Percentiles rank a stretch among this genome's conserved stretches.
Conservation (phyloP, 2,797 vertebrate species). For the Diglossa cyanea region DNA sequence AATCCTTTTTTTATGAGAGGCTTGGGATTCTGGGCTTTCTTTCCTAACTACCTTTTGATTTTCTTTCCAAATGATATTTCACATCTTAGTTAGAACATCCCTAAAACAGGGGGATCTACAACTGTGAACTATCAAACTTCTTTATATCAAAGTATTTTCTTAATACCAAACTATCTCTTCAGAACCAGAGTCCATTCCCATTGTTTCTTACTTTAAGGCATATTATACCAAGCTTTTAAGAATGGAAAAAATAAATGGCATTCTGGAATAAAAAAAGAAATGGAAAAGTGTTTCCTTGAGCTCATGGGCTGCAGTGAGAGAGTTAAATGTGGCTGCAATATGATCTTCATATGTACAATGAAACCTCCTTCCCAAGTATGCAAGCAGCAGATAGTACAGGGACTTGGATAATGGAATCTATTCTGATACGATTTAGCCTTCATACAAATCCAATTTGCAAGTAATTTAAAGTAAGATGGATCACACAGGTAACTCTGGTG, state of each 20-base stretch:
- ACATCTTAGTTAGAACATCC: background rate
- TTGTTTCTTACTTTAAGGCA: background rate
- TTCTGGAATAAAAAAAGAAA: background rate
- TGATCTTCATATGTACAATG: background rate
- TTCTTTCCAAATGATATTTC: background rate
- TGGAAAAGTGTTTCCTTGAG: background rate
- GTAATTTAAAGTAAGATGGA: conserved; percentile 21
- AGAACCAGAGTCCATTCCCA: background rate
- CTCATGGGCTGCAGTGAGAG: background rate
- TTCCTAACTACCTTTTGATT: background rate
- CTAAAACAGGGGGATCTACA: background rate
- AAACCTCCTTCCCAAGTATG: conserved; percentile 4
- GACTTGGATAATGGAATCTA: background rate
- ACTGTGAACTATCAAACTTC: background rate
- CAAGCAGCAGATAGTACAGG: background rate
- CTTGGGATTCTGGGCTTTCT: background rate
- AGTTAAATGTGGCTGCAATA: conserved; percentile 9
- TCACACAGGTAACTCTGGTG: background rate
- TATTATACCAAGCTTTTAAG: background rate
- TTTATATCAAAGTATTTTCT: background rate
- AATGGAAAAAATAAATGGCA: background rate
- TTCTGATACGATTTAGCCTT: conserved; percentile 19
- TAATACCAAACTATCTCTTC: background rate
- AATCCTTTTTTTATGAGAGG: background rate
- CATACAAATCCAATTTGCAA: conserved; percentile 27